Percentiles rank a stretch among this genome's conserved stretches.
Conservation (phyloP, 2,113 vertebrate genomes). For the Vimba vimba region DNA sequence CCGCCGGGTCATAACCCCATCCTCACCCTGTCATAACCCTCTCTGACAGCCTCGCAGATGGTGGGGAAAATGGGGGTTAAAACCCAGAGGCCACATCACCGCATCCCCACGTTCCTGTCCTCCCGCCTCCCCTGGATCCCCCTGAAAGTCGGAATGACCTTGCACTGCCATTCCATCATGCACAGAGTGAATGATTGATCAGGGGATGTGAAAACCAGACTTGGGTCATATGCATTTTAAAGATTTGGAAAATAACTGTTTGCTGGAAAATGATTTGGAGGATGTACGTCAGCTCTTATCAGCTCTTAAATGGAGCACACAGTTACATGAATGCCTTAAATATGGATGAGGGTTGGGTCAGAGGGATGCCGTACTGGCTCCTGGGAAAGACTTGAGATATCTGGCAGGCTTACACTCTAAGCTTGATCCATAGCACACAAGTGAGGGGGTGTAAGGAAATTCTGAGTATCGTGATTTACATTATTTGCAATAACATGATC, state of each 20-base stretch:
- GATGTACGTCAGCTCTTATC: constrained; percentile 25
- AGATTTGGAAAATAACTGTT: constrained; percentile 50
- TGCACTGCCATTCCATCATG: constrained; percentile 51
- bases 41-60: constrained; percentile 60
- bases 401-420: constrained; percentile 9
- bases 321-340: constrained; percentile 27
- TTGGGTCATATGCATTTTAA: constrained; percentile 45
- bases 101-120: constrained; percentile 29
- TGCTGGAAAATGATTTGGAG: not conserved
- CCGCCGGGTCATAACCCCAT: constrained; percentile 49
- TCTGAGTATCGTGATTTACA: not conserved
- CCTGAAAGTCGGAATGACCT: constrained; percentile 53
- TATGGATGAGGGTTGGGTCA: constrained; percentile 46
- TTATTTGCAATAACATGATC: constrained; percentile 1
- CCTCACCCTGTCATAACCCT: constrained; percentile 59
- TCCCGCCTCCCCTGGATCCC: constrained; percentile 37
- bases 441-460: constrained; percentile 19
- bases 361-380: constrained; percentile 7
- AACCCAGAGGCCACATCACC: constrained; percentile 59
- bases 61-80: constrained; percentile 61
- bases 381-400: constrained; percentile 22
- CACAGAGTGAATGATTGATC: constrained; percentile 23
- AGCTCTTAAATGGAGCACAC: constrained; percentile 14
- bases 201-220: constrained; percentile 24
- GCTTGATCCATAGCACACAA: constrained; percentile 21